Evolutionary conservation across 35 echinoderm and acorn worm genomes (phyloP).

Genomic region (Nesometra sesokonis): DNA sequence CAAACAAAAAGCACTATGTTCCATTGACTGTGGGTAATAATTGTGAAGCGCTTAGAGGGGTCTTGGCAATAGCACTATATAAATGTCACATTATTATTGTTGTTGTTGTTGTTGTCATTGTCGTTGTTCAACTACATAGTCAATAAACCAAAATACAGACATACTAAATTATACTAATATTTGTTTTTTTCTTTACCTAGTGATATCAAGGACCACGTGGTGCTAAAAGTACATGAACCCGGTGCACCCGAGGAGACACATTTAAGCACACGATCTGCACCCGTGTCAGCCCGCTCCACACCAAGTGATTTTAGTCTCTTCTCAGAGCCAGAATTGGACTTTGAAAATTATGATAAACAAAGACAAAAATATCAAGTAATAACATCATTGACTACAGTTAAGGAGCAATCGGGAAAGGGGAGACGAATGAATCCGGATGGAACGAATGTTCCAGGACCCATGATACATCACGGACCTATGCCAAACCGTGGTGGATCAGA

Average conservation of each 20-base stretch:
- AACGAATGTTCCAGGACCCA: neutral
- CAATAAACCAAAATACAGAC: no score
- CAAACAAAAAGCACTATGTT: no score
- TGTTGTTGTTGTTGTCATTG: no score
- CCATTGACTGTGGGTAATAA: no score
- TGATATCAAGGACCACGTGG: conserved; percentile 57
- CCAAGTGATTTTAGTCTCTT: conserved; percentile 65
- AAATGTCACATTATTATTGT: no score
- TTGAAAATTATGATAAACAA: conserved; percentile 10
- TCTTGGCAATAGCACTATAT: no score
- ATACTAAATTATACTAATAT: neutral
- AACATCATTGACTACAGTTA: neutral
- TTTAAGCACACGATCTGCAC: neutral
- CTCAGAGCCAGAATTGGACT: conserved; percentile 82
- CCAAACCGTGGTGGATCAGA: neutral
- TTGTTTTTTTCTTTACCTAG: conserved; percentile 23
- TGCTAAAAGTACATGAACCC: conserved; percentile 84
- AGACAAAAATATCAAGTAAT: neutral
- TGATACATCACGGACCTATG: neutral
- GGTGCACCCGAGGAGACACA: conserved; percentile 49
- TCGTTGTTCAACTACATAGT: no score
- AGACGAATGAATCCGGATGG: no score
- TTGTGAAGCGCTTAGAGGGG: no score
- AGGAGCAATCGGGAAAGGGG: neutral
- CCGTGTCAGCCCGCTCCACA: conserved; percentile 45